phyloP scores from a whole-genome alignment of 2,113 vertebrate species.

The Amblyornis subalaris region DNA sequence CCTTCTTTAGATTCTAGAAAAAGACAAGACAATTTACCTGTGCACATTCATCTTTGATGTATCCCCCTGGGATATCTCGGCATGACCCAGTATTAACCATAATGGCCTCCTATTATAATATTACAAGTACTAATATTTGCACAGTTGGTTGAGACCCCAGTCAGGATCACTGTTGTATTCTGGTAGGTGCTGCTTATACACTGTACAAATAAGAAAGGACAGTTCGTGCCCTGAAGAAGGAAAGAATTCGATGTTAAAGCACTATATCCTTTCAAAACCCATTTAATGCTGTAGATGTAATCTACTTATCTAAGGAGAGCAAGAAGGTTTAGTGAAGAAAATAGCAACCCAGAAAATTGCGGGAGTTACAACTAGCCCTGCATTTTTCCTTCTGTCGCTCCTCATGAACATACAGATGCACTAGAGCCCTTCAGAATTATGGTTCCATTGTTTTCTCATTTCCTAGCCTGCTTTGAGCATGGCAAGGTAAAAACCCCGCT shows the following conservation, averaged over 20 bases:
- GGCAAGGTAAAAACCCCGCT: neutral
- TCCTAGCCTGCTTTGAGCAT: neutral
- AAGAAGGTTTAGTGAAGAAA: constrained; percentile 9
- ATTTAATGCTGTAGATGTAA: neutral
- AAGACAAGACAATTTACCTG: neutral
- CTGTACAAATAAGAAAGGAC: neutral
- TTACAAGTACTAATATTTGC: constrained; percentile 49
- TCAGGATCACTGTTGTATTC: neutral
- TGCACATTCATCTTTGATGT: neutral
- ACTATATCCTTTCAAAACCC: constrained; percentile 14
- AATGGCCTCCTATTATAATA: constrained; percentile 31
- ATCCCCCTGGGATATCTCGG: neutral
- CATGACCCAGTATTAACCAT: neutral
- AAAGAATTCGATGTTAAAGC: neutral
- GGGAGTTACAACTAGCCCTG: neutral
- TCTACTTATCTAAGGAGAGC: neutral
- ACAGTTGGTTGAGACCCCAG: constrained; percentile 11
- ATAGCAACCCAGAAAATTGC: neutral
- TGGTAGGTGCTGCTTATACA: neutral
- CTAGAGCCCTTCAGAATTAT: neutral
- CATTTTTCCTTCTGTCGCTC: neutral
- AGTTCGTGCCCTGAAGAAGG: neutral
- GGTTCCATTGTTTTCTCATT: neutral
- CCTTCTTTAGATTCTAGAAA: neutral
- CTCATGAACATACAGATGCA: neutral